Evolutionary conservation across 2,888 invertebrate species (phyloP).

Genomic region (Dynastes maya): DNA sequence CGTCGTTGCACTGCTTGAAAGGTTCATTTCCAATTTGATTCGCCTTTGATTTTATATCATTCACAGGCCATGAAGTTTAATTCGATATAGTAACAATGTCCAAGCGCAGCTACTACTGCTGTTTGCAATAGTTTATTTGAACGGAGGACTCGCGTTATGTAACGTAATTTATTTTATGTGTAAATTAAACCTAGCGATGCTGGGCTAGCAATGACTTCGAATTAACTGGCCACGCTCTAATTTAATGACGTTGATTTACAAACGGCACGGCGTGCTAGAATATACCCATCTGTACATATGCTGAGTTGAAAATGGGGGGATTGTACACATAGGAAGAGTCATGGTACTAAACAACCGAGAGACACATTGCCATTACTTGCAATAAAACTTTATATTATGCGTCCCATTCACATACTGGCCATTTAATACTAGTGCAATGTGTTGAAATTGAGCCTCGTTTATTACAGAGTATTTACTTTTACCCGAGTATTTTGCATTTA

Average conservation of each 20-base stretch:
- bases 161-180: slow-evolving; percentile 39
- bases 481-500: slow-evolving; percentile 2
- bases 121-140: slow-evolving; percentile 27
- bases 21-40: slow-evolving; percentile 16
- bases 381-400: slow-evolving; percentile 39
- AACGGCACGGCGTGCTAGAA: slow-evolving; percentile 9
- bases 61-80: slow-evolving; percentile 41
- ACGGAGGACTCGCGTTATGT: slow-evolving; percentile 30
- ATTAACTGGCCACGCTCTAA: slow-evolving; percentile 50
- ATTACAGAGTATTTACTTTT: slow-evolving; percentile 16
- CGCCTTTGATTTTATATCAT: slow-evolving; percentile 24
- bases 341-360: slow-evolving; percentile 36
- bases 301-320: slow-evolving; percentile 3
- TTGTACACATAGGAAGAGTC: slow-evolving; percentile 12
- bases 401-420: slow-evolving; percentile 21
- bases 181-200: slow-evolving; percentile 27
- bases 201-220: slow-evolving; percentile 44
- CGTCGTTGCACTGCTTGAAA: slow-evolving; percentile 22
- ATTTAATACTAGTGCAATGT: slow-evolving; percentile 31
- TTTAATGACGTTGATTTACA: slow-evolving; percentile 48
- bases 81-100: slow-evolving; percentile 8
- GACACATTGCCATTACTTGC: slow-evolving; percentile 38
- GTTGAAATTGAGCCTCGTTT: slow-evolving; percentile 31
- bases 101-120: slow-evolving; percentile 15
- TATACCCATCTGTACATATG: slow-evolving; percentile 20